Base-by-base conservation (phyloP, 2,888 invertebrate species). In the Dolichopus griseipennis region DNA sequence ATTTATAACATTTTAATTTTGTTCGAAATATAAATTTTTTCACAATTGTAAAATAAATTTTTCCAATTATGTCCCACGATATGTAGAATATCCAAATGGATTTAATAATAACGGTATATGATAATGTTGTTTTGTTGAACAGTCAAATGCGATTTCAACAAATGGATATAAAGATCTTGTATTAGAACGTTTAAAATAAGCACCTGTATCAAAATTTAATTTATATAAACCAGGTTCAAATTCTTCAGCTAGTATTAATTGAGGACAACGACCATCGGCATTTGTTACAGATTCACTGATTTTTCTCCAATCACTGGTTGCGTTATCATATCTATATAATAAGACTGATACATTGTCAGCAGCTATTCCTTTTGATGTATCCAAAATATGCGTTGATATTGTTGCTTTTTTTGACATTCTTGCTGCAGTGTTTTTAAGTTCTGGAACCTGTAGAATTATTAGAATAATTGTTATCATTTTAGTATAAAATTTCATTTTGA, bases 81-180 rank as follows among this genome's bases (percentile, higher is more conserved):
- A 92, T 0, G 91, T 92, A 0, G 90, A 86, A 75, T 91, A 92
- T 21, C 91, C 90, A 78, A 84, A 91, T 0, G 91, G 91, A 74
- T 87, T 90, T 27, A 92, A 79, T 27, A 92, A 81, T 65, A 92
- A 79, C 0, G 92, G 91, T 69, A 92, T 87, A 79, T 92, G 91
- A 79, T 91, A 90, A 75, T 89, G 88, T 68, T 88, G 83, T 6
- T 85, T 85, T 68, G 84, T 83, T 37, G 85, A 85, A 65, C 87
- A 85, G 71, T 88, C 87, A 78, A 92, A 90, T 4, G 88, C 85
- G 71, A 92, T 87, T 84, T 92, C 92, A 68, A 92, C 87, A 77
- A 87, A 89, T 0, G 92, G 92, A 79, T 90, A 93, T 71, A 92
- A 83, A 0, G 88, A 87, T 67, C 87, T 85, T 69, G 85, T 84